These are phyloP conservation scores for Drosophila melanogaster DNA, from an alignment of 1,140 invertebrate species.

Conservation along the genomic window DNA sequence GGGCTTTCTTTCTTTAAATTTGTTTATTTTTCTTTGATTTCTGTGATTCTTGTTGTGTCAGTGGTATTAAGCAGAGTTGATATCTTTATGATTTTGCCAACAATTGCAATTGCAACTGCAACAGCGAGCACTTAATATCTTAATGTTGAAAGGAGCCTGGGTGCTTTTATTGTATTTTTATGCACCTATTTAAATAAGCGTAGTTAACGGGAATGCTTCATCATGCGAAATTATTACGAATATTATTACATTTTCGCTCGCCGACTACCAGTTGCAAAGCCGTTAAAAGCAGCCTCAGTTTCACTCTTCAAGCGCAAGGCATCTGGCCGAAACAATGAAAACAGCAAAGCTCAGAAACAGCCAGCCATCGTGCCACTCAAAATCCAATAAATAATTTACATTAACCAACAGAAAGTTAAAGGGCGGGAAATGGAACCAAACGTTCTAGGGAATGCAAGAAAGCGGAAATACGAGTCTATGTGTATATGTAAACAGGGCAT, in stretches of 20 bases:
- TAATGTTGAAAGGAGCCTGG: constrained; percentile 52
- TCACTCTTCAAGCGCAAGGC: constrained; percentile 27
- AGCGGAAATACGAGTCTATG: neutral
- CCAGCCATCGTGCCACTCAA: constrained; percentile 39
- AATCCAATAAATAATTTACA: constrained; percentile 75
- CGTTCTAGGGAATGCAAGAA: neutral
- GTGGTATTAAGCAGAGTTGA: constrained; percentile 33
- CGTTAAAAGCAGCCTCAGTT: constrained; percentile 21
- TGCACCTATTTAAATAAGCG: constrained; percentile 80
- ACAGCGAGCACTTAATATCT: constrained; percentile 60
- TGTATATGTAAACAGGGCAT: neutral
- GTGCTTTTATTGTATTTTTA: constrained; percentile 72
- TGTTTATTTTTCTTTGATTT: neutral
- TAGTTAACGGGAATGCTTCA: constrained; percentile 74
- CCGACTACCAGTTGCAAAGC: neutral
- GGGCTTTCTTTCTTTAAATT: neutral
- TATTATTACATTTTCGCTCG: constrained; percentile 61
- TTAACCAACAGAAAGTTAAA: constrained; percentile 27
- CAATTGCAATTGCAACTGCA: constrained; percentile 26
- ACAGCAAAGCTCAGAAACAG: constrained; percentile 2
- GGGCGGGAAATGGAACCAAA: neutral
- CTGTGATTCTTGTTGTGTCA: neutral
- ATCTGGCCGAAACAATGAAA: constrained; percentile 58
- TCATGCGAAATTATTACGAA: constrained; percentile 75
- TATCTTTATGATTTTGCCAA: constrained; percentile 45